Conservation (phyloP, 2,888 invertebrate species). For the Hipparchia sbordonii region DNA sequence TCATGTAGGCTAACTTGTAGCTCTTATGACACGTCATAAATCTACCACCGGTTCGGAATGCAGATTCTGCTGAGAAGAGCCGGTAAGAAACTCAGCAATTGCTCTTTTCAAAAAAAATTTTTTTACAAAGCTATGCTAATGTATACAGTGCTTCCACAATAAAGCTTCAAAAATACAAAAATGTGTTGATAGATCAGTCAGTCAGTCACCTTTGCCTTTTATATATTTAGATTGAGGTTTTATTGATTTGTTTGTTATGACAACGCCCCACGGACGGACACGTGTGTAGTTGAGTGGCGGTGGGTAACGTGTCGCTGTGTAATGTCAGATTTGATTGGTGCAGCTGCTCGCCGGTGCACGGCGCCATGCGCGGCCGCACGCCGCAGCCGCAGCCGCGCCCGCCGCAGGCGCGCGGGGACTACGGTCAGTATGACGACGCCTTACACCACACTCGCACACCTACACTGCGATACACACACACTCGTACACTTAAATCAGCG, state of each 20-base stretch:
- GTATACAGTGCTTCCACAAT: too few species aligned
- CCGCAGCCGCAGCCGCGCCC: slow-evolving; percentile 77
- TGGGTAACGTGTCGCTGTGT: slow-evolving; percentile 64
- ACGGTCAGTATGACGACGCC: slow-evolving; percentile 87
- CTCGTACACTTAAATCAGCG: too few species aligned
- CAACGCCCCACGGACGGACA: neutral
- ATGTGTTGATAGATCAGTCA: too few species aligned
- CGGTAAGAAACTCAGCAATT: too few species aligned
- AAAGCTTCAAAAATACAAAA: too few species aligned
- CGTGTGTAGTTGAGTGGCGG: slow-evolving; percentile 34
- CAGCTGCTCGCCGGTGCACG: slow-evolving; percentile 88
- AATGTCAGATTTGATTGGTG: slow-evolving; percentile 78
- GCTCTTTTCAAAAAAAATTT: too few species aligned
- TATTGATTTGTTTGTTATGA: neutral
- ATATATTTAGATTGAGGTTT: neutral
- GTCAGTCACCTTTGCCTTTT: too few species aligned
- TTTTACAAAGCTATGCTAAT: too few species aligned
- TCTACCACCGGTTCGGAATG: too few species aligned
- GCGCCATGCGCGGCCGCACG: slow-evolving; percentile 86
- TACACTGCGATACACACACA: neutral
- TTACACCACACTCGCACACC: slow-evolving; percentile 23
- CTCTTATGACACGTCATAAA: too few species aligned
- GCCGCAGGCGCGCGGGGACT: slow-evolving; percentile 91
- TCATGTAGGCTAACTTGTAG: too few species aligned
- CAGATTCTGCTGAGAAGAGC: too few species aligned